Conservation (phyloP, 2,797 vertebrate genomes). For the Cyclura pinguis region DNA sequence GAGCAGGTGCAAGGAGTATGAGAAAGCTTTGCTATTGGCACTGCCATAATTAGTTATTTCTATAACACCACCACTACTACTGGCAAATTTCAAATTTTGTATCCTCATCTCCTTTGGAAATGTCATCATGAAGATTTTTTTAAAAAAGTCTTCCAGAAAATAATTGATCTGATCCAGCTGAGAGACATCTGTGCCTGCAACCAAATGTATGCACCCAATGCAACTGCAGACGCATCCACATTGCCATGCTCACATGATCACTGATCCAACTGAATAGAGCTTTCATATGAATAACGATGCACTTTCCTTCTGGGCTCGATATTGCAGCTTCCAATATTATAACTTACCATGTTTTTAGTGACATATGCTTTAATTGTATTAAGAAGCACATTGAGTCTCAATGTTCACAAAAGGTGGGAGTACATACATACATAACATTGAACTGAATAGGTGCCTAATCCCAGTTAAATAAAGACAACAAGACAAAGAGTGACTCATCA, state of each 20-base stretch:
- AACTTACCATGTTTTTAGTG: no score
- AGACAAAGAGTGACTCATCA: no score
- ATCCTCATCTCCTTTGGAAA: background rate
- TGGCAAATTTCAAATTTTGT: background rate
- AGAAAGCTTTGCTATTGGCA: background rate
- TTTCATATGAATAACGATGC: background rate
- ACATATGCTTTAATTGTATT: no score
- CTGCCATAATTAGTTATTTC: background rate
- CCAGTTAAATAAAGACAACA: no score
- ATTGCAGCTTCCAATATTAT: background rate
- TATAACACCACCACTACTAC: background rate
- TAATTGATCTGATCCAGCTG: background rate
- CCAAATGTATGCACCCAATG: background rate
- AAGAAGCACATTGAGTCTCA: no score
- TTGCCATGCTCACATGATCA: background rate
- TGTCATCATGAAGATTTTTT: background rate
- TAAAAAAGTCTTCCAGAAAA: constrained; percentile 3
- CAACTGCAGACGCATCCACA: no score
- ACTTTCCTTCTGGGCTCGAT: background rate
- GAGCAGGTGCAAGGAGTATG: background rate
- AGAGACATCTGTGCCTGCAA: background rate
- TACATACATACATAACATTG: no score
- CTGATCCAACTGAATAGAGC: background rate
- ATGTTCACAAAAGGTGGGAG: no score
- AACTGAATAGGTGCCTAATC: no score